A percentile compares a stretch with the other conserved stretches of the same genome.
These are phyloP conservation scores for Lumbricus terrestris DNA, from an alignment of 2,888 invertebrate species.

Conservation along the genomic window DNA sequence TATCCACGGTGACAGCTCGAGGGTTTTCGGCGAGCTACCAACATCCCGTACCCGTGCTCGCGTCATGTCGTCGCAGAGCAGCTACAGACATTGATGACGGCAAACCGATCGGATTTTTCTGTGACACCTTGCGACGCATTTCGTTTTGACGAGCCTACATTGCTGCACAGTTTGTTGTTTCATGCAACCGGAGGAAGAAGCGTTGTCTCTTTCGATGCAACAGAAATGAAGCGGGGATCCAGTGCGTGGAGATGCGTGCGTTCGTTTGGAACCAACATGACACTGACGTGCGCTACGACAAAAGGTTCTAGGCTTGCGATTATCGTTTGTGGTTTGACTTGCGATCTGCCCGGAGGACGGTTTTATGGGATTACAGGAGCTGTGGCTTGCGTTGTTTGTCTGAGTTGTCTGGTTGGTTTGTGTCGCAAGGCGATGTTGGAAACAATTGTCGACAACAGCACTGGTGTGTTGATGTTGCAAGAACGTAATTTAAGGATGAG, in stretches of 20 bases:
- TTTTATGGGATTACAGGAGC: background rate
- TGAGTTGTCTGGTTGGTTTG: background rate
- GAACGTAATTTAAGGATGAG: background rate
- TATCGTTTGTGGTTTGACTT: background rate
- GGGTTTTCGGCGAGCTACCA: constrained; percentile 82
- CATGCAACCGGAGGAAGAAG: background rate
- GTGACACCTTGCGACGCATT: background rate
- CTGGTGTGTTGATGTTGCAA: too few relatives aligned
- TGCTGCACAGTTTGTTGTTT: background rate
- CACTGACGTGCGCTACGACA: background rate
- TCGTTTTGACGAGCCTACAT: background rate
- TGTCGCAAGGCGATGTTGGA: background rate
- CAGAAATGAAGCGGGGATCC: background rate
- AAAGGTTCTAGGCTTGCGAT: background rate
- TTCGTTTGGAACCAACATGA: background rate
- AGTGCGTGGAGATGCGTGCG: background rate
- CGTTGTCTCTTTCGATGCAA: background rate
- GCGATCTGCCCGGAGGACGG: background rate
- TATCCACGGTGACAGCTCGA: constrained; percentile 75
- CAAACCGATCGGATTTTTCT: background rate
- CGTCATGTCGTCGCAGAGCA: constrained; percentile 15
- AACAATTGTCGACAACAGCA: background rate
- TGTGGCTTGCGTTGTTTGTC: background rate
- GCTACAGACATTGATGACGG: background rate
- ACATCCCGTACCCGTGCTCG: constrained; percentile 10